phyloP scores from a whole-genome alignment of 2,113 vertebrate species.

The Capreolus pygargus region DNA sequence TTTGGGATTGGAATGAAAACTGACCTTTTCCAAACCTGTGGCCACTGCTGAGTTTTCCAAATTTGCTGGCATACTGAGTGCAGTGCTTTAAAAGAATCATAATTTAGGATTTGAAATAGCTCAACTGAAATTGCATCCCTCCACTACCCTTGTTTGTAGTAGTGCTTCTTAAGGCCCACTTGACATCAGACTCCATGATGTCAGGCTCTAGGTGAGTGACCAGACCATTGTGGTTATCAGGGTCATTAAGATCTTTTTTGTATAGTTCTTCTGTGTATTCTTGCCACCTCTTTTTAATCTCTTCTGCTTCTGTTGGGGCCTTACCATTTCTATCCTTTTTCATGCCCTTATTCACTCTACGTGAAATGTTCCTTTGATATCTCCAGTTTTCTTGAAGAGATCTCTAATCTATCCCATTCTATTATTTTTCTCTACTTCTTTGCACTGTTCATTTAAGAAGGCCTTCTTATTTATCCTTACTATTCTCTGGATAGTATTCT shows the following conservation, averaged over 20 bases:
- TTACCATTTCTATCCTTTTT: not conserved
- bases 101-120: not conserved
- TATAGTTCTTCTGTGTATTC: not conserved
- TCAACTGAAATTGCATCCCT: not conserved
- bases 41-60: not conserved
- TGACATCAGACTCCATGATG: not conserved
- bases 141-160: not conserved
- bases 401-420: not conserved
- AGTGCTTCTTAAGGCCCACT: not conserved
- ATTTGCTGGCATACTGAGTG: not conserved
- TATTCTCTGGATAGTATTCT: not conserved
- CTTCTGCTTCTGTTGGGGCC: not conserved
- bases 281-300: not conserved
- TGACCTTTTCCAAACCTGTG: not conserved
- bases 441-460: not conserved
- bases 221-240: not conserved
- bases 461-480: not conserved
- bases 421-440: not conserved
- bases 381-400: not conserved
- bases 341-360: not conserved
- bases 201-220: not conserved
- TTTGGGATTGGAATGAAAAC: not conserved
- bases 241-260: not conserved
- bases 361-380: not conserved
- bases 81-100: not conserved